Evolutionary conservation across 2,797 vertebrate species (phyloP).

Genomic region (Sebastolobus alascanus): DNA sequence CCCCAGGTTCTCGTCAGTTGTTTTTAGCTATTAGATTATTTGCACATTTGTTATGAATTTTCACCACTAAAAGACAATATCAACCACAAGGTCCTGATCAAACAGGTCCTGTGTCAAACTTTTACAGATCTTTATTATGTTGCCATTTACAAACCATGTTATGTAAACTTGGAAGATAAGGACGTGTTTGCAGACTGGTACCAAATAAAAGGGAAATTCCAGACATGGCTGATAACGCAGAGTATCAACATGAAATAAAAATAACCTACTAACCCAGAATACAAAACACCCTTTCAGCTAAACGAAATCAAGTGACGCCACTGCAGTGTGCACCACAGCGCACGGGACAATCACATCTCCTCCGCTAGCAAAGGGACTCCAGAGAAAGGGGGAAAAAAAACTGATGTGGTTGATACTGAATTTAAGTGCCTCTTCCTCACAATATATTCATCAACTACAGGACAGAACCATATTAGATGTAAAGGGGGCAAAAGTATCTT

Average conservation of each 20-base stretch:
- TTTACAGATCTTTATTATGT: conserved; percentile 7
- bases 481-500: neutral
- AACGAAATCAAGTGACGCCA: neutral
- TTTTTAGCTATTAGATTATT: neutral
- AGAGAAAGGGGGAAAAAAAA: neutral
- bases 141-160: neutral
- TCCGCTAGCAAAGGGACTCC: neutral
- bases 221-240: neutral
- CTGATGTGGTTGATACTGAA: neutral
- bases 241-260: conserved; percentile 5
- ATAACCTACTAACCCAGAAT: conserved; percentile 6
- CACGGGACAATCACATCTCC: neutral
- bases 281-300: conserved; percentile 17
- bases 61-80: neutral
- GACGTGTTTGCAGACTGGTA: conserved; percentile 6
- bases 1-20: neutral
- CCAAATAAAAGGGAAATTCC: conserved; percentile 5
- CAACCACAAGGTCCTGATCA: neutral
- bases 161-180: conserved; percentile 20
- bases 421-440: neutral
- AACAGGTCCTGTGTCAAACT: neutral
- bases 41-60: neutral
- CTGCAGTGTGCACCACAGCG: neutral
- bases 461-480: neutral
- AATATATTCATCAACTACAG: neutral